Base-by-base conservation (phyloP, 2,888 invertebrate genomes). In the Gymnoscelis rufifasciata region DNA sequence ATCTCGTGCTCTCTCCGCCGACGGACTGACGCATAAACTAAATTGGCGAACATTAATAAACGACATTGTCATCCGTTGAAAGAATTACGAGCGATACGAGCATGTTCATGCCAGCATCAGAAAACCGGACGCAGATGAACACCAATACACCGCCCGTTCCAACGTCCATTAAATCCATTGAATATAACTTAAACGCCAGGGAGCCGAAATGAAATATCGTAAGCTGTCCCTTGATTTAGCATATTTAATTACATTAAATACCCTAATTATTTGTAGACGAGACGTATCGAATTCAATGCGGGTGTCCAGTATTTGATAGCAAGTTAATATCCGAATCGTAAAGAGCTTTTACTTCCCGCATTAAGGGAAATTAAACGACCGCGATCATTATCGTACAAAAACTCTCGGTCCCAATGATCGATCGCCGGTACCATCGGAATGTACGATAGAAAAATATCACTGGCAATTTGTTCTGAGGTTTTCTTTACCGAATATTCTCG, bases 351-450 rank as follows among this genome's bases (percentile, higher is more conserved):
- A 61, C 51, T 55, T 44, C 62, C 58, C 54, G 49, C 56, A 64
- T 66, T 60, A 62, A 46, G 53, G 60, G 59, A 64, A 67, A 69
- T 65, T 62, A 62, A 64, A 62, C 54, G 51, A 54, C 41, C 51
- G 42, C 54, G 64, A 66, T 73, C 67, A 62, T 71, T 68, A 71
- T 69, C 51, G 54, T 58, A 65, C 64, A 71, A 68, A 71, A 68
- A 53, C 47, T 58, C 52, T 51, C 57, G 57, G 59, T 46, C 45
- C 40, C 57, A 46, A 56, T 64, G 68, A 71, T 70, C 60, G 67
- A 66, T 69, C 62, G 60, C 53, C 59, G 48, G 52, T 58, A 65
- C 61, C 66, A 54, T 12, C 40, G 45, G 35, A 48, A 53, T 36
- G 49, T 40, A 43, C 46, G 38, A 52, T 54, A 43, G 45, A 54